Conservation (phyloP, 2,797 vertebrate genomes). For the Crocidura indochinensis region DNA sequence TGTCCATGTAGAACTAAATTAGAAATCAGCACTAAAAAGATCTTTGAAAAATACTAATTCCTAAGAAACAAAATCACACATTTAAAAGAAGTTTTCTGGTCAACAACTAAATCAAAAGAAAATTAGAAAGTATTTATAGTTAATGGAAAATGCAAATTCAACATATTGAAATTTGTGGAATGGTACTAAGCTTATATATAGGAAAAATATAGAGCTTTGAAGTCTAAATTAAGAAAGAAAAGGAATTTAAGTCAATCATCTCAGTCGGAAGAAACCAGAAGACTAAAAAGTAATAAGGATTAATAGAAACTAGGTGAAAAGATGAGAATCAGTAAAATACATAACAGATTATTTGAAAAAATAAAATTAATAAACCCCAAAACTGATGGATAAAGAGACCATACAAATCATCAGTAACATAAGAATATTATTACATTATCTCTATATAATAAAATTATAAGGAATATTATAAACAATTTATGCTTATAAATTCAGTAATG, state of each 20-base stretch:
- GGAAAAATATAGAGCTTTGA: not conserved
- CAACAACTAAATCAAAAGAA: conserved; percentile 6
- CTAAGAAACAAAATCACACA: conserved; percentile 55
- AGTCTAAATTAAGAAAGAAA: not conserved
- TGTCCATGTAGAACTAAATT: not conserved
- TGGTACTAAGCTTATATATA: not conserved
- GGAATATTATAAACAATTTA: not conserved
- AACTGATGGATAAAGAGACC: not conserved
- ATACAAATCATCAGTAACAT: not conserved
- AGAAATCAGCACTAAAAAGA: conserved; percentile 7
- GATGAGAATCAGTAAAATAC: not conserved
- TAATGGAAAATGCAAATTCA: conserved; percentile 8
- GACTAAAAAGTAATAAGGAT: conserved; percentile 12
- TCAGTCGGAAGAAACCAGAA: not conserved
- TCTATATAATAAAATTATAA: conserved; percentile 28
- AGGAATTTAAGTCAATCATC: not conserved
- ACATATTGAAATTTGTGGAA: not conserved
- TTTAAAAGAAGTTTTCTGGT: not conserved
- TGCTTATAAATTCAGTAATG: not conserved
- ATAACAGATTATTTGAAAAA: conserved; percentile 35
- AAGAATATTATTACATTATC: not conserved
- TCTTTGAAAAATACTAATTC: conserved; percentile 42
- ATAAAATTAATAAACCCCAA: conserved; percentile 28
- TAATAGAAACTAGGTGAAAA: not conserved
- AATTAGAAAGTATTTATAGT: conserved; percentile 23